phyloP scores from a whole-genome alignment of 2,888 invertebrate genomes.

The Candidula unifasciata region DNA sequence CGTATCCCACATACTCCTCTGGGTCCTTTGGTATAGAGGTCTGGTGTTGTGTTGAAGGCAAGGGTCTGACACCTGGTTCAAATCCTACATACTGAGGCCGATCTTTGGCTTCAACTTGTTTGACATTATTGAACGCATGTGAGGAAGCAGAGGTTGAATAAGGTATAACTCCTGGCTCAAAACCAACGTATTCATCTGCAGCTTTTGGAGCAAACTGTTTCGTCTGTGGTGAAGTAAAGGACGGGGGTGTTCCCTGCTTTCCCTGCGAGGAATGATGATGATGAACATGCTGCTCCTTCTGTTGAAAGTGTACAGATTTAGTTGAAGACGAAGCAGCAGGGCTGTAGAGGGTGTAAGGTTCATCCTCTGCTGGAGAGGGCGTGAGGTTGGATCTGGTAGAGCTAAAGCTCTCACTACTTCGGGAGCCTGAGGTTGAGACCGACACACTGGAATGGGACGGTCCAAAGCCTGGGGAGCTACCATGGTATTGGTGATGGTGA shows the following conservation, averaged over 20 bases:
- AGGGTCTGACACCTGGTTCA: constrained; percentile 53
- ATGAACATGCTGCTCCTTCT: constrained; percentile 12
- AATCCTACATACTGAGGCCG: constrained; percentile 58
- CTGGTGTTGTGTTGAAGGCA: not conserved
- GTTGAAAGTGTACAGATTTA: constrained; percentile 6
- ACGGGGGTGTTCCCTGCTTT: not conserved
- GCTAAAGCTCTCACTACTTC: constrained; percentile 27
- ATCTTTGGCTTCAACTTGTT: constrained; percentile 45
- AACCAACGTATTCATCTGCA: constrained; percentile 59
- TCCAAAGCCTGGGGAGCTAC: not conserved
- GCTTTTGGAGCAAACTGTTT: constrained; percentile 24
- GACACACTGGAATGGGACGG: not conserved
- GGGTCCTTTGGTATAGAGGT: not conserved
- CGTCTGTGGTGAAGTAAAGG: not conserved
- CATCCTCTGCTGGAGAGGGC: constrained; percentile 23
- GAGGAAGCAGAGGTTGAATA: not conserved
- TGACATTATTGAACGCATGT: constrained; percentile 4
- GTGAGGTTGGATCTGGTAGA: constrained; percentile 6
- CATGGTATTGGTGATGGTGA: not conserved
- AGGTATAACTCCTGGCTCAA: constrained; percentile 52
- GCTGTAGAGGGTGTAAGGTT: constrained; percentile 38
- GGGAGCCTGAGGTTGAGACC: not conserved
- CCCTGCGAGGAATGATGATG: not conserved
- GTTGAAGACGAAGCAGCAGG: constrained; percentile 2
- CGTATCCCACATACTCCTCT: constrained; percentile 7